phyloP scores from a whole-genome alignment of 2,888 invertebrate species.

The Trilocha varians region DNA sequence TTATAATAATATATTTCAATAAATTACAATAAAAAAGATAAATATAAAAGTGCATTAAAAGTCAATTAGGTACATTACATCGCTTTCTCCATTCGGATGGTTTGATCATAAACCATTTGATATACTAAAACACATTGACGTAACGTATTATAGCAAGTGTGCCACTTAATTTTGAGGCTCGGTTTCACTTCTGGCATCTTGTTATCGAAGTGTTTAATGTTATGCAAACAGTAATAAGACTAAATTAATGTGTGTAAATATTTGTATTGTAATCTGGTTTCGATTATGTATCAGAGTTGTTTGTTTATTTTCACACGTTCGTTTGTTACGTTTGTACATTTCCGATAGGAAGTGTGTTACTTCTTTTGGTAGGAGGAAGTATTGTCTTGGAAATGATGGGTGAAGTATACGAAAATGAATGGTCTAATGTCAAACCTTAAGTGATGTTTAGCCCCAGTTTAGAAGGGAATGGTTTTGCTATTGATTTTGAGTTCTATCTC shows the following conservation, averaged over 20 bases:
- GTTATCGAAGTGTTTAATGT: conserved; percentile 4
- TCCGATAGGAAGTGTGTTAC: no score
- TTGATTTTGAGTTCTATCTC: no score
- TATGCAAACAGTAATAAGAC: conserved; percentile 9
- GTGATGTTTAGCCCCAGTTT: no score
- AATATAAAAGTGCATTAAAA: background rate
- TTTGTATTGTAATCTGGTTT: background rate
- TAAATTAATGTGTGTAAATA: conserved; percentile 9
- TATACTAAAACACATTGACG: background rate
- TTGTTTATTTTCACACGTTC: background rate
- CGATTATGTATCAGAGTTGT: background rate
- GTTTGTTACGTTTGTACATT: no score
- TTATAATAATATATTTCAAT: no score
- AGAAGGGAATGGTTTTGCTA: no score
- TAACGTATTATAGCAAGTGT: background rate
- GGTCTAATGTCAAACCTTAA: no score
- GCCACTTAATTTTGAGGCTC: background rate
- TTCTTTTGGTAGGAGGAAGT: no score
- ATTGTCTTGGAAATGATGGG: no score
- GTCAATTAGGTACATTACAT: no score
- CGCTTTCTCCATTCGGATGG: background rate
- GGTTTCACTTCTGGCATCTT: background rate
- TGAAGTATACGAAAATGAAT: no score
- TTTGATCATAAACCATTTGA: background rate
- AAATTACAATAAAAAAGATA: no score